Conservation (phyloP, 1,140 invertebrate species). For the Uloborus diversus region DNA sequence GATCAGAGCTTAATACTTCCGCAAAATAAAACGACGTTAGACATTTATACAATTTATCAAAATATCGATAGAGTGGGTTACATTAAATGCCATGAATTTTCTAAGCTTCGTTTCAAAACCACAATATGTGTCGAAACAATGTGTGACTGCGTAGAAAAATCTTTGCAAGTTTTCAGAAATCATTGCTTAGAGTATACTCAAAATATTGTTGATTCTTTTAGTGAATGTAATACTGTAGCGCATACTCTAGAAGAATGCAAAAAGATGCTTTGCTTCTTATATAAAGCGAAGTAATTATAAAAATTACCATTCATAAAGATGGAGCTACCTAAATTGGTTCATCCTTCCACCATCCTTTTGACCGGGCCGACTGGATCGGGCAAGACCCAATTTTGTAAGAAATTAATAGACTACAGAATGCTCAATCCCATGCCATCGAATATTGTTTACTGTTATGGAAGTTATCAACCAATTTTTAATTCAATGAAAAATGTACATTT, state of each 20-base stretch:
- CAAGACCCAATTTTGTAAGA: neutral
- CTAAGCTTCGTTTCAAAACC: neutral
- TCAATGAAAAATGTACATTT: slow-evolving; percentile 10
- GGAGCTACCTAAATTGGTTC: neutral
- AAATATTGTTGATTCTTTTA: neutral
- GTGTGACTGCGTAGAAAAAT: neutral
- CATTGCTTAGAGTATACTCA: neutral
- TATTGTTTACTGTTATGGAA: slow-evolving; percentile 6
- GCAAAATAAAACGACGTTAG: neutral
- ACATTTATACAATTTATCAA: neutral
- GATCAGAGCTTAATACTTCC: neutral
- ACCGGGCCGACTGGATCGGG: neutral
- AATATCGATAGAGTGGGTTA: neutral
- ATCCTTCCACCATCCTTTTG: neutral
- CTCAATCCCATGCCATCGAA: slow-evolving; percentile 41
- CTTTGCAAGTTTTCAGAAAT: neutral
- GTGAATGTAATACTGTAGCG: neutral
- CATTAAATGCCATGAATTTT: neutral
- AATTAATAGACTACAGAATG: no score
- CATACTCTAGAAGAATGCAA: neutral
- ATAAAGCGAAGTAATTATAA: neutral
- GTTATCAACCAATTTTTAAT: neutral
- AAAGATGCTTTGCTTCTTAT: neutral
- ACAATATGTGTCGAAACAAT: neutral
- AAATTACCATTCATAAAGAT: neutral